Base-by-base conservation (phyloP, 2,888 invertebrate genomes). In the Tridacna gigas region DNA sequence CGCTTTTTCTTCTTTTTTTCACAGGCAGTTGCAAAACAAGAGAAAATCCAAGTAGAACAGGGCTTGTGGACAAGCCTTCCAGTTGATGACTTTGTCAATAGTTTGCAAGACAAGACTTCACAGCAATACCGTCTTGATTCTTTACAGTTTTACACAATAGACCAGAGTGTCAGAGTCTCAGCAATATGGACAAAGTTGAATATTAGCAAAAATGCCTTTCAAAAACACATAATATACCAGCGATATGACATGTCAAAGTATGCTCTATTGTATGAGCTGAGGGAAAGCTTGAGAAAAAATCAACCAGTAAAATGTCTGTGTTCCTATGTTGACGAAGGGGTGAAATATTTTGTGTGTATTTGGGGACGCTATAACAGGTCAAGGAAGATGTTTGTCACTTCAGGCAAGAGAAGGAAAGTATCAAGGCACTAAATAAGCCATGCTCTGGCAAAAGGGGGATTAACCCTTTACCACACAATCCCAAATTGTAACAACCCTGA, bases 261-360 rank as follows among this genome's bases (percentile, higher is more conserved):
- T 89, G 91, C 93, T 5, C 89, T 94, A 65, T 74, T 93, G 48
- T 91, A 92, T 79, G 93, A 93, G 69, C 77, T 94, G 71, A 80
- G 85, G 12, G 90, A 92, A 77, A 92, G 90, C 76, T 88, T 92
- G 37, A 84, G 83, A 12, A 78, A 84, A 26, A 91, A 93, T 81
- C 86, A 90, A 7, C 88, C 81, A 3, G 80, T 93, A 0, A 80
- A 89, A 63, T 91, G 90, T 77, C 65, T 93, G 37, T 90, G 91
- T 77, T 88, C 91, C n/a, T 94, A 94, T 78, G 48, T 84, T 48
- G 86, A 91, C 26, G 93, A 93, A 76, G 92, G 90, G 37, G 86
- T 89, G 3, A 74, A 91, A 3, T 90, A 91, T 73, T 94, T 91
- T 88, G 91, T 92, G 45, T 91, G 92, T 18, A 87, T 94, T 18